phyloP scores from a whole-genome alignment of 2,113 vertebrate genomes.

The Microcebus murinus region DNA sequence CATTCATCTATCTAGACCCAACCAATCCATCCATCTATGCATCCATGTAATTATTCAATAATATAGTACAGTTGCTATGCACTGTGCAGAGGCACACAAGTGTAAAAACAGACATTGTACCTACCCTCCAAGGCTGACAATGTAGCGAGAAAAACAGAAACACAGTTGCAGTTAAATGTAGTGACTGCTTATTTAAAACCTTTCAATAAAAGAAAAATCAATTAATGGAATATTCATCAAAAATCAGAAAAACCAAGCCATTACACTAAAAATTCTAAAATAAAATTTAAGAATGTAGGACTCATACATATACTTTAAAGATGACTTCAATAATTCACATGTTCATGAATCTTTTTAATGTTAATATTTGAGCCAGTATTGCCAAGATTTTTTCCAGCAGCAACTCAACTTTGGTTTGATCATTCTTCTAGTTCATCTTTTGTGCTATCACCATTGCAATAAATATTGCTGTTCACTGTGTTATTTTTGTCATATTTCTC shows the following conservation, averaged over 20 bases:
- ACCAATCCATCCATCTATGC: background rate
- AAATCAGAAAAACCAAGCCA: background rate
- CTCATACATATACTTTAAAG: background rate
- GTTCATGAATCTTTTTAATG: too few species aligned
- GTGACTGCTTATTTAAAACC: background rate
- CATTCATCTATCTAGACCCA: background rate
- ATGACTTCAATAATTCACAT: background rate
- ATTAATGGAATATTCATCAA: background rate
- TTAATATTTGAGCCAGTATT: too few species aligned
- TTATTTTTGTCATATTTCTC: background rate
- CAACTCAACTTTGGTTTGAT: background rate
- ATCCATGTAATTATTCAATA: background rate
- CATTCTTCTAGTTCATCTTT: background rate
- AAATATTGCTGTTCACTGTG: too few species aligned
- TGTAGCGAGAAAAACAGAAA: background rate
- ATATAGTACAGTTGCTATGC: background rate
- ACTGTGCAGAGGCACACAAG: background rate
- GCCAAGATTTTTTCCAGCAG: background rate
- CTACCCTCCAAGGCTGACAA: background rate
- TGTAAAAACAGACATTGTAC: too few species aligned
- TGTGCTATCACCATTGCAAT: background rate
- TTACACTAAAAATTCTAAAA: background rate
- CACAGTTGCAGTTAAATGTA: too few species aligned
- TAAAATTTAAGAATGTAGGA: background rate
- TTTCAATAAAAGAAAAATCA: background rate